A percentile compares a stretch with the other conserved stretches of the same genome.
phyloP scores from a whole-genome alignment of 2,888 invertebrate species.

The Ophion obscuratus region DNA sequence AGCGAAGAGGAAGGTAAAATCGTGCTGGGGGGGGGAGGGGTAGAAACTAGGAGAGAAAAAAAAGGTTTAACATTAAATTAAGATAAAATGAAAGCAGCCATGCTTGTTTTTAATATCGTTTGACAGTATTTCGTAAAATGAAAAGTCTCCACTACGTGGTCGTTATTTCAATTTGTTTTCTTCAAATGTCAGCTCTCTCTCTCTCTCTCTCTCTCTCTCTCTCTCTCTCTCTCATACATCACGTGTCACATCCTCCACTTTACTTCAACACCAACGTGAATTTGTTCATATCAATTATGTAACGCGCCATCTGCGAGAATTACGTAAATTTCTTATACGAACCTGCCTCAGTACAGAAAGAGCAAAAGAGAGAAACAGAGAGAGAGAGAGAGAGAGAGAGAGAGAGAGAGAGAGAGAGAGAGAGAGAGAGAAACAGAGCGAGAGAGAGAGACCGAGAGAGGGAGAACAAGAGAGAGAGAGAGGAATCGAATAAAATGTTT shows the following conservation, averaged over 20 bases:
- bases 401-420: neutral
- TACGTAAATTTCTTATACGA: neutral
- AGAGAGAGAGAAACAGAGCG: neutral
- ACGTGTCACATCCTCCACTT: too few relatives aligned
- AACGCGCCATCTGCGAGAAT: neutral
- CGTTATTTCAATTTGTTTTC: too few relatives aligned
- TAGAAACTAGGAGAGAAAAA: neutral
- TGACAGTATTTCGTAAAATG: too few relatives aligned
- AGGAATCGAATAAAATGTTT: neutral
- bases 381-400: neutral
- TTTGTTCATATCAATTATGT: too few relatives aligned
- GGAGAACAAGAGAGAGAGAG: too few relatives aligned
- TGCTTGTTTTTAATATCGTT: too few relatives aligned
- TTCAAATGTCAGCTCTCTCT: too few relatives aligned
- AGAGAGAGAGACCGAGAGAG: neutral
- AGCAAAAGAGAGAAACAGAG: neutral
- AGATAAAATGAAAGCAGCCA: neutral
- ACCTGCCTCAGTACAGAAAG: neutral
- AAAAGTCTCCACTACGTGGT: too few relatives aligned
- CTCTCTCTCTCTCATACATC: too few relatives aligned
- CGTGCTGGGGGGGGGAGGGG: neutral
- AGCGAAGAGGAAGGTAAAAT: slow-evolving; percentile 11
- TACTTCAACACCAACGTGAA: too few relatives aligned
- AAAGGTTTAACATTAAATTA: neutral
- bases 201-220: too few relatives aligned